Evolutionary conservation across 2,888 invertebrate species (phyloP).

Genomic region (Luperina nickerlii): DNA sequence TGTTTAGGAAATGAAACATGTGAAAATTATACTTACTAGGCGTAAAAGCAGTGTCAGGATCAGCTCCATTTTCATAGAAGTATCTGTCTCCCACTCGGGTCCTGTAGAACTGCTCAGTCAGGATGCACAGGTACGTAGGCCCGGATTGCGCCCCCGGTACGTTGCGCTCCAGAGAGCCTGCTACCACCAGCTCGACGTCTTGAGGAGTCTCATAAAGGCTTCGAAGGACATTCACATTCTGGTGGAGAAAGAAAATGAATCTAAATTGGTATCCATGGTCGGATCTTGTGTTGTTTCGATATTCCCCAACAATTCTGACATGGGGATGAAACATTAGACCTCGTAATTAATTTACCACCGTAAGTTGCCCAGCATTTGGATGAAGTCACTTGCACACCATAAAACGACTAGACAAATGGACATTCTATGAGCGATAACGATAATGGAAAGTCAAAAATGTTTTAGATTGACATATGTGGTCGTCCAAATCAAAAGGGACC

Average conservation of each 20-base stretch:
- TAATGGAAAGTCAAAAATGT: neutral
- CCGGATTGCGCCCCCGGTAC: constrained; percentile 95
- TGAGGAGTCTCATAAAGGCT: constrained; percentile 92
- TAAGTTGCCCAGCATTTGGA: no score
- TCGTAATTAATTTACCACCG: neutral
- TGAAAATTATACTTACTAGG: constrained; percentile 84
- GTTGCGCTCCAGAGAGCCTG: constrained; percentile 94
- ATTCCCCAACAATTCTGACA: neutral
- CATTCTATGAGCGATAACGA: neutral
- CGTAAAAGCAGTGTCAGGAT: constrained; percentile 91
- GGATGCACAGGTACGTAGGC: constrained; percentile 96
- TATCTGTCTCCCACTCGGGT: constrained; percentile 96
- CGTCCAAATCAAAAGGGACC: no score
- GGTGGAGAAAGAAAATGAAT: constrained; percentile 31
- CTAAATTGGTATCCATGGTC: neutral
- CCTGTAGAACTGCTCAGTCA: constrained; percentile 96
- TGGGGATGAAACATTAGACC: neutral
- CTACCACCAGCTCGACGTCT: constrained; percentile 97
- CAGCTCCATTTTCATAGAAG: constrained; percentile 94
- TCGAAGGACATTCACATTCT: constrained; percentile 92
- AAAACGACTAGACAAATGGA: neutral
- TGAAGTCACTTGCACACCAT: no score
- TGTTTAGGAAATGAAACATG: neutral
- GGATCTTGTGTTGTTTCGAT: neutral
- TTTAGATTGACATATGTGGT: neutral